phyloP scores from a whole-genome alignment of 2,888 invertebrate species.

The Tricholauxania praeusta region DNA sequence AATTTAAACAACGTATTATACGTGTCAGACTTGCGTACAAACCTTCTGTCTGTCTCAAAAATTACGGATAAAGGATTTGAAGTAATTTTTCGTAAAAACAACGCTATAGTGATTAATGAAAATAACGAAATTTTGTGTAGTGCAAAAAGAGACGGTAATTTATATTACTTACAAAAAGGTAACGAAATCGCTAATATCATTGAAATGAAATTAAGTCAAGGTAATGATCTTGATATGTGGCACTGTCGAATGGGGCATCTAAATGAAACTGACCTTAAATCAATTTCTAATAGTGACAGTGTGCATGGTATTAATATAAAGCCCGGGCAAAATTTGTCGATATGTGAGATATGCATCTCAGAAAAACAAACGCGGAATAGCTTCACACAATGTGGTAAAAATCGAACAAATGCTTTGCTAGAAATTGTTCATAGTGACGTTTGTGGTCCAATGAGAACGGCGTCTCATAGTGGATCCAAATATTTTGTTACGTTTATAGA shows the following conservation, averaged over 20 bases:
- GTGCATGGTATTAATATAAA: constrained; percentile 38
- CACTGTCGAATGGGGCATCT: constrained; percentile 41
- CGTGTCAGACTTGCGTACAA: constrained; percentile 40
- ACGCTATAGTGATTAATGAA: constrained; percentile 29
- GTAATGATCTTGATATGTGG: constrained; percentile 37
- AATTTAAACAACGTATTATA: constrained; percentile 41
- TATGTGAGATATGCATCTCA: constrained; percentile 35
- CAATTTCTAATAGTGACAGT: constrained; percentile 25
- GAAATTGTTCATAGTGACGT: constrained; percentile 42
- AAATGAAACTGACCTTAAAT: constrained; percentile 38
- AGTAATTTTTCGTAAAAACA: constrained; percentile 37
- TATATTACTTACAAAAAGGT: constrained; percentile 36
- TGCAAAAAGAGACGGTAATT: constrained; percentile 38
- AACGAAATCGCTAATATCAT: constrained; percentile 23
- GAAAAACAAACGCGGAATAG: constrained; percentile 39
- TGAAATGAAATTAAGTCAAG: constrained; percentile 26
- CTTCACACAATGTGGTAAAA: constrained; percentile 33
- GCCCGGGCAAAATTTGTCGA: constrained; percentile 33
- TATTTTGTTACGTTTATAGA: constrained; percentile 43
- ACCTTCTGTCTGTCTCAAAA: constrained; percentile 45
- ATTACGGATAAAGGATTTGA: constrained; percentile 42
- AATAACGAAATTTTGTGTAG: constrained; percentile 25
- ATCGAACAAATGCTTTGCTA: constrained; percentile 31
- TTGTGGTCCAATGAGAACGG: constrained; percentile 41
- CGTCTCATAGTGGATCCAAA: constrained; percentile 29